Evolutionary conservation across 2,888 invertebrate species (phyloP), one percentile per base, ranked within the genome.

Genomic region (Sphaeridia pumilis): DNA sequence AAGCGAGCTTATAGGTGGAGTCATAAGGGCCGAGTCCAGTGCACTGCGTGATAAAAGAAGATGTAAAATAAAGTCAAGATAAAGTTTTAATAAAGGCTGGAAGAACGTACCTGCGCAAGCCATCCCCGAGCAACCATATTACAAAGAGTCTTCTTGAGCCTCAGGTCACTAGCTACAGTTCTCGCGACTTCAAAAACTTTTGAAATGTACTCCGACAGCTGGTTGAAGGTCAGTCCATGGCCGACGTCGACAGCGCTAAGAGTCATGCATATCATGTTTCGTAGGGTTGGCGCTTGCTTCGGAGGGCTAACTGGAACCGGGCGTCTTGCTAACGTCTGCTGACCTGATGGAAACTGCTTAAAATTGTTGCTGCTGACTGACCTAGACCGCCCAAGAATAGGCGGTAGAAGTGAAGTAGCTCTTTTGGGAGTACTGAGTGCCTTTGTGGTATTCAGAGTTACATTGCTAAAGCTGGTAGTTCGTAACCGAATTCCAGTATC

Each of bases 191-290:
- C 52, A 27, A 52, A 52, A 1, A 45, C 52, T 14, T 45, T 46
- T 3, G 41, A 14, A 24, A 52, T 46, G 21, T 46, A 38, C 2
- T 36, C 22, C 2, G 45, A 43, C 4, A 52, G 41, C 22, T 52
- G 52, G 7, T 43, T 46, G 38, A 52, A 52, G 14, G 25, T 52
- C 20, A 46, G 38, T 27, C 52, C 52, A n/a, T 36, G 14, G 4
- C 26, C 4, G 5, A 36, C 17, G 20, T 46, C n/a, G 12, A 46
- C 46, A 38, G 45, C 46, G 4, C 21, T 38, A 1, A 52, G 28
- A 20, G 52, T 52, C 20, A 52, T 17, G 17, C 21, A 10, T n/a
- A 52, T 17, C 52, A 52, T 52, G 38, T 52, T 41, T 14, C 45
- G 44, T 7, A 22, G 41, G n/a, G 36, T 10, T 3, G 46, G 52